Base-by-base conservation (phyloP, 2,113 vertebrate genomes). In the Misgurnus anguillicaudatus region DNA sequence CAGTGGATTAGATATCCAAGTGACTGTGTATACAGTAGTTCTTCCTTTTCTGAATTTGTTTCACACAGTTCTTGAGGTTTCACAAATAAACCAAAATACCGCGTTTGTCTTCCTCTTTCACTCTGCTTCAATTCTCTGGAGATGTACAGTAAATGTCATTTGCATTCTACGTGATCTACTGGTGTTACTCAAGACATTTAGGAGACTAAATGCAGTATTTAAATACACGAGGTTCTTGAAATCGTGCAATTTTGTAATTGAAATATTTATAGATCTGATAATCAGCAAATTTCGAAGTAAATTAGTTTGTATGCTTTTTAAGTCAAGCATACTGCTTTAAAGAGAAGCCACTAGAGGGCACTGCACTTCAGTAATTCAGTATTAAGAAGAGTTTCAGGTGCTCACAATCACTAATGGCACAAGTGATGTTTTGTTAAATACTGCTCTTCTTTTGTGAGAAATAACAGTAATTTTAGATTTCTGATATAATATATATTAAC, bases 101-200 rank as follows among this genome's bases (percentile, higher is more conserved):
- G 10, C 21, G 39, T 42, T 19, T 42, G 11, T 72, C 70, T 73
- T 73, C 70, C 53, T 73, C 53, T 73, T 73, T 73, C 38, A 42
- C 70, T 58, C 4, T 13, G 16, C n/a, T 53, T 58, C n/a, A 42
- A 0, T 9, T 73, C n/a, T 21, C 41, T 60, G 6, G 53, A n/a
- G 36, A 58, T 73, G n/a, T 60, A 31, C 24, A 31, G 24, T 31
- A 42, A 53, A 71, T 24, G 53, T 60, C 53, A 19, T 57, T 57
- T 57, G 38, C 38, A 10, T 51, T 57, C 48, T 51, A 45, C 51
- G 17, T 71, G 16, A 55, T 39, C 31, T 38, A 10, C 17, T n/a
- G 0, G 47, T 38, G 55, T 55, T 31, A 69, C 14, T 51, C 6
- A 11, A 41, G 17, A 14, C 17, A 19, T 71, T 6, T 55, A n/a